Base-by-base conservation (phyloP, 2,888 invertebrate genomes). In the Tenodera sinensis region DNA sequence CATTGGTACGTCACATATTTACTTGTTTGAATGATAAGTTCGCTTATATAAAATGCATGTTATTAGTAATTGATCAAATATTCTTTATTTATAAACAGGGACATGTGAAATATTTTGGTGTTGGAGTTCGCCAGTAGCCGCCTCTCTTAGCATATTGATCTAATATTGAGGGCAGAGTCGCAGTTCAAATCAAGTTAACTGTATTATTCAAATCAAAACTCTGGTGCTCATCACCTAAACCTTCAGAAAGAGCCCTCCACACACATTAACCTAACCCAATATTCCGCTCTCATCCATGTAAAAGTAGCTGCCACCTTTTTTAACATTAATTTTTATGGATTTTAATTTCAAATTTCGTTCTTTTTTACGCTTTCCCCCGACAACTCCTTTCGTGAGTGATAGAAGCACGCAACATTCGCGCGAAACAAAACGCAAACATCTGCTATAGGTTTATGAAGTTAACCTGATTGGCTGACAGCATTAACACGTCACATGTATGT, bases 401-500 rank as follows among this genome's bases (percentile, higher is more conserved):
- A 85, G 47, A 85, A 34, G 30, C 34, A 85, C 47, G 85, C 85
- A 47, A 34, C 85, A 87, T 89, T 87, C 54, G 54, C 54, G 54
- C 54, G 54, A 71, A 83, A 87, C 83, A 87, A 27, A 87, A 87
- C 83, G 87, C 87, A 87, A 87, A 87, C 87, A 87, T 87, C 82
- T 87, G 87, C 83, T 87, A 42, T 81, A 86, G 81, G 86, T 86
- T 90, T 89, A 90, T 89, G 86, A 88, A 90, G 90, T 90, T 90
- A 90, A 83, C 85, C 83, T 90, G 90, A 90, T 90, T 90, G 90
- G 87, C 88, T 89, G 89, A 88, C 88, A 83, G 88, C 89, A 90
- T 90, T 89, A 90, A 86, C 87, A 89, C 88, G 84, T 83, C 83
- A 83, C 83, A 89, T 90, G 90, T 90, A 83, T 90, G 88, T 87